These are phyloP conservation scores for Leptopilina syphax DNA, from an alignment of 2,888 invertebrate species.

Conservation along the genomic window DNA sequence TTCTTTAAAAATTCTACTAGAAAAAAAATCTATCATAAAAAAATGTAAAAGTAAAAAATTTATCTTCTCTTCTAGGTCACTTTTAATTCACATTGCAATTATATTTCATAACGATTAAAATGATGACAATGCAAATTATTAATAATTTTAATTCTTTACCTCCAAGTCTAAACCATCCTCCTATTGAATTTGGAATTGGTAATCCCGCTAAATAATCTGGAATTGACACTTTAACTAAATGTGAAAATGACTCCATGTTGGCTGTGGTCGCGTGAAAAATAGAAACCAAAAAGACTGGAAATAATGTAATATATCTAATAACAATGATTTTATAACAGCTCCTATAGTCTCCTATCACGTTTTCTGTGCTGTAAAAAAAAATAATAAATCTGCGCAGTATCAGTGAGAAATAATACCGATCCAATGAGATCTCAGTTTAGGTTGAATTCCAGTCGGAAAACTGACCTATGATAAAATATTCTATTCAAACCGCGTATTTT, in stretches of 20 bases:
- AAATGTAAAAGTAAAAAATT: neutral
- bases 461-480: too few species aligned
- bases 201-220: conserved; percentile 91
- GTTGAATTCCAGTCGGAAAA: neutral
- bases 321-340: neutral
- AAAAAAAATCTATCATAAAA: conserved; percentile 9
- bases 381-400: conserved; percentile 10
- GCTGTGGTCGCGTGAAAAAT: conserved; percentile 52
- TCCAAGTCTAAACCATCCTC: conserved; percentile 92
- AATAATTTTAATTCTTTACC: conserved; percentile 79
- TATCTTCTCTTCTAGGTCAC: neutral
- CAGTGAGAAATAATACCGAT: neutral
- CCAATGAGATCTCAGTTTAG: neutral
- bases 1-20: neutral
- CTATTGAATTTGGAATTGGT: conserved; percentile 89
- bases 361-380: neutral
- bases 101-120: neutral
- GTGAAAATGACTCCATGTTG: conserved; percentile 87
- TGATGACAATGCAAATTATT: conserved; percentile 30
- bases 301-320: neutral
- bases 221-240: conserved; percentile 86
- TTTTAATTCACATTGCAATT: conserved; percentile 16
- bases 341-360: neutral
- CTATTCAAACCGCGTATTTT: too few species aligned
- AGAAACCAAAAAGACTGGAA: neutral